Conservation (phyloP, 2,797 vertebrate genomes). For the Gastrophryne carolinensis region DNA sequence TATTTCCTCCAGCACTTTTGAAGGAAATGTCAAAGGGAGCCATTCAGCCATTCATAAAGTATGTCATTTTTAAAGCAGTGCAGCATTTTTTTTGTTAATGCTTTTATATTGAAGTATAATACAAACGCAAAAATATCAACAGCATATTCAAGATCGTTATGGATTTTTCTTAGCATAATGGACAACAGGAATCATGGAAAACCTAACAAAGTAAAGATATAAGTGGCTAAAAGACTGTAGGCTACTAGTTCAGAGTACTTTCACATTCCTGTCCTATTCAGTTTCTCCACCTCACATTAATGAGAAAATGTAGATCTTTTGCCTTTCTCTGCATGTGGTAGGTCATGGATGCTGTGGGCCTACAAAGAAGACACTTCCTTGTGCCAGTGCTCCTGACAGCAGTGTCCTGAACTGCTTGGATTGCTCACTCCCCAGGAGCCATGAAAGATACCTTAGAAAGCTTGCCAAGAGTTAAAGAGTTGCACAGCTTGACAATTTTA, state of each 20-base stretch:
- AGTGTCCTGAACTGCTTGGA: slow-evolving; percentile 73
- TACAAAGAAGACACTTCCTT: slow-evolving; percentile 72
- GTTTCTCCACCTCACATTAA: slow-evolving; percentile 48
- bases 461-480: slow-evolving; percentile 56
- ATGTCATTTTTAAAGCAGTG: slow-evolving; percentile 18
- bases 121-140: slow-evolving; percentile 57
- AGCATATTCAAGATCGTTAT: slow-evolving; percentile 58
- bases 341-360: slow-evolving; percentile 61
- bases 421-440: slow-evolving; percentile 55
- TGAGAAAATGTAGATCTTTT: slow-evolving; percentile 56
- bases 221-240: slow-evolving; percentile 45
- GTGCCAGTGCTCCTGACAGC: slow-evolving; percentile 73
- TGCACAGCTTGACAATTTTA: slow-evolving; percentile 55
- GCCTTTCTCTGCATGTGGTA: slow-evolving; percentile 57
- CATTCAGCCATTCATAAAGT: slow-evolving; percentile 41
- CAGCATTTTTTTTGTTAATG: slow-evolving; percentile 19
- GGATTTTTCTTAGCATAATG: slow-evolving; percentile 62
- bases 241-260: slow-evolving; percentile 40
- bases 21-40: slow-evolving; percentile 30
- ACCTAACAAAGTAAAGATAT: slow-evolving; percentile 48
- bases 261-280: slow-evolving; percentile 46
- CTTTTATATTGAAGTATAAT: slow-evolving; percentile 48
- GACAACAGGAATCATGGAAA: slow-evolving; percentile 59
- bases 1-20: slow-evolving; percentile 34
- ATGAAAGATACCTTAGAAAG: slow-evolving; percentile 57